These are phyloP conservation scores for Physella acuta DNA, from an alignment of 1,140 invertebrate species.

Conservation along the genomic window DNA sequence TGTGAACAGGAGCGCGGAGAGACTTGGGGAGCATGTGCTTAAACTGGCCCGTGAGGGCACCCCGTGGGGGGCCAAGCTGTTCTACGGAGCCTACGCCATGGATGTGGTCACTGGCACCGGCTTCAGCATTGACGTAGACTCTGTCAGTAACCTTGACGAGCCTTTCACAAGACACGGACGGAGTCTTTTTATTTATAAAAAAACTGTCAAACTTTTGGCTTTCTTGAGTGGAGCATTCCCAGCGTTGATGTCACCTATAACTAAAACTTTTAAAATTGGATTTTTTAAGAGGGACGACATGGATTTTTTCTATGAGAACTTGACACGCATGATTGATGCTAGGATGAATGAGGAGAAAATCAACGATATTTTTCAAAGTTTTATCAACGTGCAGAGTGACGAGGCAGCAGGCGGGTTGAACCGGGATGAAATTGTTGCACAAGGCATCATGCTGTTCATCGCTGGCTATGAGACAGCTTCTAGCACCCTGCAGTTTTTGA, in stretches of 20 bases:
- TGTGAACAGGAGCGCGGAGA: neutral
- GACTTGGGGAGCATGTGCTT: neutral
- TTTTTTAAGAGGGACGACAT: constrained; percentile 16
- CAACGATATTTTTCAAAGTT: constrained; percentile 6
- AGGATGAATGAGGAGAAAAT: neutral
- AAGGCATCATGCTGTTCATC: constrained; percentile 69
- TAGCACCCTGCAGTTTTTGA: constrained; percentile 63
- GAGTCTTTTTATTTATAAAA: constrained; percentile 31
- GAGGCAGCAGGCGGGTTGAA: constrained; percentile 10
- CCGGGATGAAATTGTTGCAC: constrained; percentile 68
- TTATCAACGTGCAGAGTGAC: neutral
- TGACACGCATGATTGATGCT: constrained; percentile 4
- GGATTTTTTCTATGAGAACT: constrained; percentile 1
- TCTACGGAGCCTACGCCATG: constrained; percentile 61
- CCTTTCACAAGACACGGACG: constrained; percentile 40
- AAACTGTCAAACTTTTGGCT: neutral
- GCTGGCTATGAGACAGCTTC: constrained; percentile 71
- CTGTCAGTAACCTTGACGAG: constrained; percentile 58
- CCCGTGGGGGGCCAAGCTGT: neutral
- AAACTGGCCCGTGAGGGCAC: neutral
- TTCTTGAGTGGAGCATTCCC: neutral
- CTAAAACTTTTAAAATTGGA: neutral
- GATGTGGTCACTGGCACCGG: constrained; percentile 66
- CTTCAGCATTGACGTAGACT: constrained; percentile 65
- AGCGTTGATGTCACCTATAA: neutral